phyloP scores from a whole-genome alignment of 2,113 vertebrate species.

The Castor canadensis region DNA sequence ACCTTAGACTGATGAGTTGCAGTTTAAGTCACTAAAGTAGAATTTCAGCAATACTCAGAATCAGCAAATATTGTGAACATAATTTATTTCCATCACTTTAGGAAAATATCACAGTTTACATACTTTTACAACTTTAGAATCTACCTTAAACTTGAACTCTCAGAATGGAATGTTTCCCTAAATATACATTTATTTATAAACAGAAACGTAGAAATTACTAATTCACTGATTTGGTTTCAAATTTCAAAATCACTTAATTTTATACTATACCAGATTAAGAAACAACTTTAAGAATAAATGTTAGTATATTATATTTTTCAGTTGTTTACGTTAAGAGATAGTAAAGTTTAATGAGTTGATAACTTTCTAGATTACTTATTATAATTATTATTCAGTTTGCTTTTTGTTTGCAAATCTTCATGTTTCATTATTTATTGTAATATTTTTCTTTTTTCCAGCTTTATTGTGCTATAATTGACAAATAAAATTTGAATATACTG shows the following conservation, averaged over 20 bases:
- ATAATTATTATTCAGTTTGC: no score
- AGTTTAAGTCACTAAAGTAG: not conserved
- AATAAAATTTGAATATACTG: no score
- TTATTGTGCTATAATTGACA: not conserved
- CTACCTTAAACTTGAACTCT: not conserved
- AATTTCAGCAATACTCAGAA: not conserved
- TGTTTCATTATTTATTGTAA: not conserved
- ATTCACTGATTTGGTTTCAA: not conserved
- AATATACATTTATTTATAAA: not conserved
- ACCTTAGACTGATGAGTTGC: not conserved
- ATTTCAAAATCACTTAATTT: not conserved
- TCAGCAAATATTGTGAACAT: no score
- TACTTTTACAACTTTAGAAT: not conserved
- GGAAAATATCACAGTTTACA: not conserved
- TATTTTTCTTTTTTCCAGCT: not conserved
- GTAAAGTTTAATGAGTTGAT: not conserved
- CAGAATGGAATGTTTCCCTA: not conserved
- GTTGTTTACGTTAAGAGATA: not conserved
- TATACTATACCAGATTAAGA: not conserved
- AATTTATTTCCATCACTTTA: not conserved
- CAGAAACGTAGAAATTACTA: not conserved
- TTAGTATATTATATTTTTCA: no score
- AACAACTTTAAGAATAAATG: not conserved
- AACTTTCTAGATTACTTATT: not conserved
- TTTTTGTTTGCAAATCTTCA: not conserved